A percentile compares a stretch with the other conserved stretches of the same genome.
These are phyloP conservation scores for Neosilurus mollespiculum DNA, from an alignment of 2,797 vertebrate genomes.

Conservation along the genomic window DNA sequence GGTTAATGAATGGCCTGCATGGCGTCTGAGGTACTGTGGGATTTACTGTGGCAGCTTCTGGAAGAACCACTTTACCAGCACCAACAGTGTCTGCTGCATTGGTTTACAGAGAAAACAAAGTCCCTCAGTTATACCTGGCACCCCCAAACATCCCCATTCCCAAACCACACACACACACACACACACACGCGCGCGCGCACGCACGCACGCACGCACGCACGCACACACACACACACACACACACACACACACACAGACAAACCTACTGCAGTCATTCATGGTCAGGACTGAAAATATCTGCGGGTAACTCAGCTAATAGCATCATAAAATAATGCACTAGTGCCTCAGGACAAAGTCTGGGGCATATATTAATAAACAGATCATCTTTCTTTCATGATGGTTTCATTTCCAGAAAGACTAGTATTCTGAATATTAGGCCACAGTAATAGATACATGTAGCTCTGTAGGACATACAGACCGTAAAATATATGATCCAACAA, in stretches of 20 bases:
- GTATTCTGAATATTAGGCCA: constrained; percentile 8
- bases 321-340: constrained; percentile 41
- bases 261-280: constrained; percentile 12
- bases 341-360: constrained; percentile 37
- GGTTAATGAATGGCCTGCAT: constrained; percentile 15
- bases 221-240: constrained; percentile 27
- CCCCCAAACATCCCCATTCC: too few relatives aligned
- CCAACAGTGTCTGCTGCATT: constrained; percentile 20
- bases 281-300: constrained; percentile 25
- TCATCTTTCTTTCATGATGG: constrained; percentile 20
- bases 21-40: constrained; percentile 7
- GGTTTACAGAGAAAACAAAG: constrained; percentile 46
- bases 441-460: neutral
- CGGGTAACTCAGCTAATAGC: constrained; percentile 39
- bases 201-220: constrained; percentile 12
- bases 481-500: neutral
- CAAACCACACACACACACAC: neutral
- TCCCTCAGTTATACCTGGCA: constrained; percentile 44
- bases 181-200: constrained; percentile 17
- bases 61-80: constrained; percentile 6
- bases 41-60: constrained; percentile 27
- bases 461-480: neutral
- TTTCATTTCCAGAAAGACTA: constrained; percentile 18
- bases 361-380: constrained; percentile 25
- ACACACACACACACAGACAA: constrained; percentile 9